A percentile compares a stretch with the other conserved stretches of the same genome.
Evolutionary conservation across 2,113 vertebrate species (phyloP).

Genomic region (Albula goreensis): DNA sequence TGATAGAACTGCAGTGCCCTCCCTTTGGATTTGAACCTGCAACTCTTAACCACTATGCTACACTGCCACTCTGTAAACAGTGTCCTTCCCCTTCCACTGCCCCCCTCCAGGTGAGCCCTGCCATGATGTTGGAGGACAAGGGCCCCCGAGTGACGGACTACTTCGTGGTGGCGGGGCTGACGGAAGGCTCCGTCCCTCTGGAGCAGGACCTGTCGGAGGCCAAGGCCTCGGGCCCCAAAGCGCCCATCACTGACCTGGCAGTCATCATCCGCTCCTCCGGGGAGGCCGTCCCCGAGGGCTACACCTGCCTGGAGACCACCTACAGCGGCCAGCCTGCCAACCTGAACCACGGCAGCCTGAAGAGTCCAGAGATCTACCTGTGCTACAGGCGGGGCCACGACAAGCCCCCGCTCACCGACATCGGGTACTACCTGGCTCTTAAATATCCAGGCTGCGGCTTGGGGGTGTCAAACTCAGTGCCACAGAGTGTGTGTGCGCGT

Average conservation of each 20-base stretch:
- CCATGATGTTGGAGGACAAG: slow-evolving; percentile 91
- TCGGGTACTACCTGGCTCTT: slow-evolving; percentile 72
- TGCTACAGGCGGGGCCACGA: slow-evolving; percentile 89
- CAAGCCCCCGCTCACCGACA: slow-evolving; percentile 87
- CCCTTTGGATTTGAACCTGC: no score
- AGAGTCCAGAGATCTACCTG: slow-evolving; percentile 93
- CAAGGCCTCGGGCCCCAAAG: slow-evolving; percentile 85
- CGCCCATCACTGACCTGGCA: slow-evolving; percentile 90
- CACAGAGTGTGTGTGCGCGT: no score
- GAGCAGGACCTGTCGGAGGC: slow-evolving; percentile 90
- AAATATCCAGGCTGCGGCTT: no score
- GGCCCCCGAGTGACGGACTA: slow-evolving; percentile 95
- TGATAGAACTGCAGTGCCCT: no score
- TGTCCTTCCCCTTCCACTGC: background rate
- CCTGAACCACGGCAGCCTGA: slow-evolving; percentile 94
- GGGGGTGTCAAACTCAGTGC: no score
- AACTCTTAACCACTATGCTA: no score
- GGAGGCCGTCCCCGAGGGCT: slow-evolving; percentile 90
- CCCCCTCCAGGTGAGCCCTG: slow-evolving; percentile 65
- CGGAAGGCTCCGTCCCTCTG: slow-evolving; percentile 82
- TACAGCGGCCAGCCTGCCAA: slow-evolving; percentile 90
- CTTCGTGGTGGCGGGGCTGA: slow-evolving; percentile 96
- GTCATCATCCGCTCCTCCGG: slow-evolving; percentile 91
- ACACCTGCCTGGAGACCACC: slow-evolving; percentile 90
- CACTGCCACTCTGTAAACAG: background rate